Evolutionary conservation across 2,888 invertebrate species (phyloP), one percentile per base, ranked within the genome.

Genomic region (Cistogaster globosa): DNA sequence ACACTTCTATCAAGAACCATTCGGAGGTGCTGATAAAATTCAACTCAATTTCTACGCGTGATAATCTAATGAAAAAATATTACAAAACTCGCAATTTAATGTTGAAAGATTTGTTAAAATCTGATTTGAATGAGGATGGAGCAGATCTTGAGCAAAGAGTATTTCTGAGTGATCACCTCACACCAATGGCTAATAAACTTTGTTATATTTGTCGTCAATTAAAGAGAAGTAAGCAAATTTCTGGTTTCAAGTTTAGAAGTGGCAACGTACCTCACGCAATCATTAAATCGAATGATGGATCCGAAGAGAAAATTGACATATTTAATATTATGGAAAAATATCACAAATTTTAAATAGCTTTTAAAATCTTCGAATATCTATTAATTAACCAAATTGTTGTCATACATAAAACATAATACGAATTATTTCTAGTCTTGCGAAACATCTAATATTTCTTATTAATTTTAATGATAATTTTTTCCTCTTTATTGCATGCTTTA

Each of bases 61-160:
- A 38, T 38, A 38, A 38, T 38, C 38, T 63, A 63, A 63, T 63
- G 42, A 63, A 42, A 63, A 63, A 63, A 63, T 63, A 63, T 42
- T 42, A 20, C 42, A 20, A 18, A 16, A 63, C 12, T 63, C 42
- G 62, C 5, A 42, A 20, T 6, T n/a, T 63, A 42, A 63, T 26
- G 26, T n/a, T 62, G n/a, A 62, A 62, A 20, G 62, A 62, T 12
- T 11, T 62, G 14, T 14, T 60, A 9, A n/a, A 36, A n/a, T 36
- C 36, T n/a, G 18, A 38, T 2, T n/a, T 36, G n/a, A 57, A 57
- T 14, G 14, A 26, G 14, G 20, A 20, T 53, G 57, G 57, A 20
- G 42, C 20, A 16, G 67, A 67, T 26, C 32, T 51, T n/a, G 51
- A 48, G 9, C 26, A n/a, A 36, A 67, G 67, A n/a, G 26, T 67